Conservation (phyloP, 2,113 vertebrate species). For the Boleophthalmus pectinirostris region DNA sequence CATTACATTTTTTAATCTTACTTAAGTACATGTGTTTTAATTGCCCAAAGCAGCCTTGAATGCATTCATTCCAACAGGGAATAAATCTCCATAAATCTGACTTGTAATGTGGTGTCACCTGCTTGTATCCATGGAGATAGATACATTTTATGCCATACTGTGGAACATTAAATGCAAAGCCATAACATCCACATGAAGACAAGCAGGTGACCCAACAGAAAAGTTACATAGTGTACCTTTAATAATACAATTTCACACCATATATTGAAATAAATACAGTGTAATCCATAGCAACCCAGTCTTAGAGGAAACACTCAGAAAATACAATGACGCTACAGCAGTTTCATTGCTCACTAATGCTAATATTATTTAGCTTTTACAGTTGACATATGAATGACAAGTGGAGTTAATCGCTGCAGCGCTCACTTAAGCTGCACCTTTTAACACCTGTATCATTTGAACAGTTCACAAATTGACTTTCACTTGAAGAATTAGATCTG, state of each 20-base stretch:
- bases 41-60: not conserved
- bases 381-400: not conserved
- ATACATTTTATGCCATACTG: not conserved
- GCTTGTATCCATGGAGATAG: too few relatives aligned
- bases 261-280: not conserved
- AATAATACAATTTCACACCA: not conserved
- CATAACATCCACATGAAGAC: not conserved
- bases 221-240: not conserved
- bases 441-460: conserved; percentile 15
- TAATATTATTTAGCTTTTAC: conserved; percentile 5
- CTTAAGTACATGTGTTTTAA: too few relatives aligned
- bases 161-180: not conserved
- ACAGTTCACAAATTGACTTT: conserved; percentile 17
- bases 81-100: too few relatives aligned
- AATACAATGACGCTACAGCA: not conserved
- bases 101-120: not conserved
- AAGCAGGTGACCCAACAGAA: not conserved
- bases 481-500: conserved; percentile 42
- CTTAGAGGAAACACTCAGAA: not conserved
- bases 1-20: not conserved
- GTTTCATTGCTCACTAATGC: not conserved
- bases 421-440: not conserved
- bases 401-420: not conserved
- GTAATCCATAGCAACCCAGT: not conserved
- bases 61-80: not conserved